Conservation (phyloP, 2,113 vertebrate species). For the Lepisosteus oculatus region DNA sequence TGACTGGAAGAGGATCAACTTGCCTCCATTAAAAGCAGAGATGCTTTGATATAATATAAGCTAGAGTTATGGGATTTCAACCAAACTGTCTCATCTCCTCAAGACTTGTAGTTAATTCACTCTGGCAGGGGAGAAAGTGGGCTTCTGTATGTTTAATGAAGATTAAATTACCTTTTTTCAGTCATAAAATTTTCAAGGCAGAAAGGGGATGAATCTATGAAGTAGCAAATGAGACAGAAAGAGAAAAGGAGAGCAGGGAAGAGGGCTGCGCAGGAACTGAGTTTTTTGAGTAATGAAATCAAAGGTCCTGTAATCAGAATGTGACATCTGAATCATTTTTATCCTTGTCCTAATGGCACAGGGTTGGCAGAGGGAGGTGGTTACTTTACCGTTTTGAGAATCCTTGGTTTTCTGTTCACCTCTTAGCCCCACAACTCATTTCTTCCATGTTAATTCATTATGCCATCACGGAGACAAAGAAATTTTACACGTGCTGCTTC, state of each 20-base stretch:
- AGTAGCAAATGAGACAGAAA: slow-evolving; percentile 44
- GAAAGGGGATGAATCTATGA: slow-evolving; percentile 37
- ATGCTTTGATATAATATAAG: slow-evolving; percentile 50
- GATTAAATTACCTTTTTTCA: slow-evolving; percentile 67
- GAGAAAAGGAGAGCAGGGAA: slow-evolving; percentile 21
- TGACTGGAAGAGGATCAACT: slow-evolving; percentile 42
- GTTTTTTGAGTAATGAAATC: slow-evolving; percentile 20
- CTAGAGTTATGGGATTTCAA: slow-evolving; percentile 47
- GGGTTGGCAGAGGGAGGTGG: background rate
- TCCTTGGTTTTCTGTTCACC: background rate
- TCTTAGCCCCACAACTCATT: background rate
- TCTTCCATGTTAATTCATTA: background rate
- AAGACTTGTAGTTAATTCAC: slow-evolving; percentile 52
- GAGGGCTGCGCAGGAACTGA: slow-evolving; percentile 30
- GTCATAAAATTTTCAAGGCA: slow-evolving; percentile 58
- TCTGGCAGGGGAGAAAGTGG: slow-evolving; percentile 41
- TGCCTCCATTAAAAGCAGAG: slow-evolving; percentile 35
- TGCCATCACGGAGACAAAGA: background rate
- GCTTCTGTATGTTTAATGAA: slow-evolving; percentile 66
- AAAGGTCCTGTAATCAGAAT: slow-evolving; percentile 29
- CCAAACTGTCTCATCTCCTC: slow-evolving; percentile 40
- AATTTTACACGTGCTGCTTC: background rate
- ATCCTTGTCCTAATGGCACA: slow-evolving; percentile 15
- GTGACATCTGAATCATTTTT: slow-evolving; percentile 22
- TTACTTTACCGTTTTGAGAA: background rate